Conservation (phyloP, 1,140 invertebrate genomes). For the Drosophila nikananu region DNA sequence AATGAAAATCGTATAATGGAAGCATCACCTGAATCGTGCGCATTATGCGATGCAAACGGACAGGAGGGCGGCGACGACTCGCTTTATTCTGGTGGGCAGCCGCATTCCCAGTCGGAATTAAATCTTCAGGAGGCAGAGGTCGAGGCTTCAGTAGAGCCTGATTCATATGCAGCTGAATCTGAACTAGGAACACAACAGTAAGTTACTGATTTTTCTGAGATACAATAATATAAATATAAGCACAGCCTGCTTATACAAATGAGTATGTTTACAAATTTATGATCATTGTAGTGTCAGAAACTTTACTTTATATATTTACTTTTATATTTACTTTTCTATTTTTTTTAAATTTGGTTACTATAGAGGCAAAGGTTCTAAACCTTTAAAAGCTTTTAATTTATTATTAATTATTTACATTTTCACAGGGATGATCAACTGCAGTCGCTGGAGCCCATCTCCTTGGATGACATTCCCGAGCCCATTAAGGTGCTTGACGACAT, state of each 20-base stretch:
- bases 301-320: no score
- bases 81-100: slow-evolving; percentile 45
- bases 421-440: slow-evolving; percentile 55
- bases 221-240: slow-evolving; percentile 44
- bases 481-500: slow-evolving; percentile 94
- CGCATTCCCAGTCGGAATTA: slow-evolving; percentile 17
- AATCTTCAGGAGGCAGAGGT: slow-evolving; percentile 26
- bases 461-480: slow-evolving; percentile 87
- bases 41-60: slow-evolving; percentile 65
- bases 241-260: not conserved
- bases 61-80: slow-evolving; percentile 40
- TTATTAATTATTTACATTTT: slow-evolving; percentile 5
- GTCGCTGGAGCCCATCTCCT: slow-evolving; percentile 67
- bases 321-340: no score
- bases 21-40: slow-evolving; percentile 73
- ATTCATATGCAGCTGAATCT: slow-evolving; percentile 29
- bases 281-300: no score
- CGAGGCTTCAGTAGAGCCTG: slow-evolving; percentile 15
- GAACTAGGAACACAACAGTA: slow-evolving; percentile 73
- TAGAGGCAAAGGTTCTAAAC: no score
- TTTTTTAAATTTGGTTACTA: no score
- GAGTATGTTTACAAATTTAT: not conserved
- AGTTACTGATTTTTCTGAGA: slow-evolving; percentile 48
- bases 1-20: slow-evolving; percentile 79
- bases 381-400: not conserved